These are phyloP conservation scores for Oasisia sp. DNA, from an alignment of 2,888 invertebrate genomes.

Conservation along the genomic window DNA sequence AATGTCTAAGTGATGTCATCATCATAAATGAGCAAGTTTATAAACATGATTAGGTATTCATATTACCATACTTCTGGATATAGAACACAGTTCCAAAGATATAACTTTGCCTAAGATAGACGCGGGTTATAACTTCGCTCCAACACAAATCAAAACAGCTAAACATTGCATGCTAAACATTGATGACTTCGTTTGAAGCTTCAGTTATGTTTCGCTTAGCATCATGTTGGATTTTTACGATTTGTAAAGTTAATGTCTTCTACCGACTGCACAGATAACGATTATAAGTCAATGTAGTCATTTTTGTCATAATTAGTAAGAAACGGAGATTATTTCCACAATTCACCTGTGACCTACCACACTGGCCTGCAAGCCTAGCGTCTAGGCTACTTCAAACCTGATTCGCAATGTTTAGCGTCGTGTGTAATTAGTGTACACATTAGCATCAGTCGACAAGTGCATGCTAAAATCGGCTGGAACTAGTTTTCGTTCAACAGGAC, in stretches of 20 bases:
- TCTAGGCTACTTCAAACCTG: background rate
- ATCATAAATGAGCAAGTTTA: background rate
- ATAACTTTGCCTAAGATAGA: too few relatives aligned
- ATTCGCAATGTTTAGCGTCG: too few relatives aligned
- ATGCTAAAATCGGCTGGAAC: background rate
- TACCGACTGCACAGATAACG: background rate
- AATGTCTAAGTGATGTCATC: background rate
- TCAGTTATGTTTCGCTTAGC: background rate
- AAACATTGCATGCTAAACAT: too few relatives aligned
- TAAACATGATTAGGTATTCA: background rate
- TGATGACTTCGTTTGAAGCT: too few relatives aligned
- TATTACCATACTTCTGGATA: background rate
- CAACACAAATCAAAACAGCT: too few relatives aligned
- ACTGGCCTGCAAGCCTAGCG: background rate
- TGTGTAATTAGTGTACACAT: background rate
- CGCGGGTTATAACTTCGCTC: too few relatives aligned
- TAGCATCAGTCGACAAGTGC: background rate
- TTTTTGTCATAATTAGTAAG: background rate
- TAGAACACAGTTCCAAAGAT: background rate
- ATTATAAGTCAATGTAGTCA: background rate
- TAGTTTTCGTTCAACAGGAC: background rate
- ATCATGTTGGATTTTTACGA: background rate
- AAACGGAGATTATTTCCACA: background rate
- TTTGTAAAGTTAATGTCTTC: background rate
- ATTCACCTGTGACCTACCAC: background rate